Evolutionary conservation across 2,888 invertebrate genomes (phyloP), one percentile per base, ranked within the genome.

Genomic region (Litoditis marina): DNA sequence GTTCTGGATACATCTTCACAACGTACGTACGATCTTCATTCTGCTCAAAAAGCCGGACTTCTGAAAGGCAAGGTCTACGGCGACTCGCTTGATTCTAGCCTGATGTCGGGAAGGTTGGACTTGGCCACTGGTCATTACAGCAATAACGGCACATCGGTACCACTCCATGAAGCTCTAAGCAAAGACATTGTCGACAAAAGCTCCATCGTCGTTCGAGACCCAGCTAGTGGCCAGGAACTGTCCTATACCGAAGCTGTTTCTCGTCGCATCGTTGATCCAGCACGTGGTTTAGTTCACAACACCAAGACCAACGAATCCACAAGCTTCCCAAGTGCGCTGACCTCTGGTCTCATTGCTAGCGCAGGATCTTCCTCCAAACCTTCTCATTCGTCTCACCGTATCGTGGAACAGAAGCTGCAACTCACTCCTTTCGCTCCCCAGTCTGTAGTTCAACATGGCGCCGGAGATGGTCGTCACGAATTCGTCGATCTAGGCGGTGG

Each of bases 81-180:
- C 69, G 65, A 81, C 66, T 63, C 83, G 69, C 63, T 81, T 19
- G 70, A 71, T 28, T 68, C 70, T 6, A 60, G 68, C 42, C 61
- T 71, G 25, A 59, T 71, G 44, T 66, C 68, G 31, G 76, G 77
- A 53, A 60, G 71, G 25, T 62, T 78, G 8, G 70, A 73, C 55
- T 46, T 69, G 16, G 59, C 87, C 6, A 89, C 89, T n/a, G 91
- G 91, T 42, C 86, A 88, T 52, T 92, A 94, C 84, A 87, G 92
- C 81, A 91, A 92, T 83, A 88, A 89, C 80, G 88, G 89, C 36
- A 88, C 89, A 65, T 88, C 89, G 79, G 86, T 92, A 51, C 90
- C 90, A 30, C 87, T 95, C 49, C 87, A 89, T 22, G 90, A 93
- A 82, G 92, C 94, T 0, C 88, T 94, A 28, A 88, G 89, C 81